Conservation (phyloP, 2,113 vertebrate genomes). For the Microtus montanus region DNA sequence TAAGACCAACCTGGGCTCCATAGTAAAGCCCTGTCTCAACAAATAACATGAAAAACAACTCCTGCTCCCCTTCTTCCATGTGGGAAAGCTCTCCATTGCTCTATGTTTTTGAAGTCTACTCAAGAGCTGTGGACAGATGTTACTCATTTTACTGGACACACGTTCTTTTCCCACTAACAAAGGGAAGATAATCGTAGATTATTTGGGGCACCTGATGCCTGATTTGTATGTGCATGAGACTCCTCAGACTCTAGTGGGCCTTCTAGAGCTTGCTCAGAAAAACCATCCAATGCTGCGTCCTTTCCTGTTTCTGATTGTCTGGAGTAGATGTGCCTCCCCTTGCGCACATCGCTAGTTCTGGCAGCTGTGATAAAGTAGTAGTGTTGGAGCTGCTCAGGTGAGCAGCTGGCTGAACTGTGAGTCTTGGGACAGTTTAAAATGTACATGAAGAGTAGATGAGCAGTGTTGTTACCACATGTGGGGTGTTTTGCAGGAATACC, state of each 20-base stretch:
- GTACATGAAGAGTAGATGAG: background rate
- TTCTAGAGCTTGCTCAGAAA: background rate
- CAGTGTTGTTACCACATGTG: background rate
- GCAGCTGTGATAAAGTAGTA: background rate
- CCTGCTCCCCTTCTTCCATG: too few species aligned
- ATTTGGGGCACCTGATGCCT: background rate
- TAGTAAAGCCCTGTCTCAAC: background rate
- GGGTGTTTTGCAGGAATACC: background rate
- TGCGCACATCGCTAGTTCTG: background rate
- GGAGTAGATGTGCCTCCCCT: background rate
- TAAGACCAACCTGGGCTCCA: background rate
- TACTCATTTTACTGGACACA: background rate
- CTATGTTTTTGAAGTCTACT: conserved; percentile 8
- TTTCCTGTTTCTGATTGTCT: background rate
- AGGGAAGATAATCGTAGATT: conserved; percentile 30
- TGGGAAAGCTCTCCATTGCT: background rate
- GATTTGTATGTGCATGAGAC: background rate
- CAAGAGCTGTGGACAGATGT: background rate
- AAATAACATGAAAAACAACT: background rate
- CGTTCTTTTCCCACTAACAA: conserved; percentile 3
- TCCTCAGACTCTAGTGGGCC: background rate
- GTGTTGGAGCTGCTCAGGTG: background rate
- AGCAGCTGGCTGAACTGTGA: background rate
- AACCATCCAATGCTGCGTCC: background rate
- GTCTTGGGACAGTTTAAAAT: background rate